Base-by-base conservation (phyloP, 2,888 invertebrate genomes). In the Strigamia crassipes region DNA sequence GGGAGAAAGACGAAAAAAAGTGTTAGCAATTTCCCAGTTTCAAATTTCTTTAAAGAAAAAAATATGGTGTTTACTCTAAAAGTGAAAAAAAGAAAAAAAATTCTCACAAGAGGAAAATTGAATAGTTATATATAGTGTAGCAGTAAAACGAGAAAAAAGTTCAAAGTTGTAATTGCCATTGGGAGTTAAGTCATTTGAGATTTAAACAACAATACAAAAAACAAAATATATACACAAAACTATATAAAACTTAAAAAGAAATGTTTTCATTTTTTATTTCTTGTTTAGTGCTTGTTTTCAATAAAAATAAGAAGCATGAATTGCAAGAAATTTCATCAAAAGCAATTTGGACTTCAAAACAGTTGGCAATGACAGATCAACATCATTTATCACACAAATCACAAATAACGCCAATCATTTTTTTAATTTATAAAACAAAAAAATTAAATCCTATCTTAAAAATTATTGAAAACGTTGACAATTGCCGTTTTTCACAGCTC, bases 291-390 rank as follows among this genome's bases (percentile, higher is more conserved):
- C 5, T 21, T 66, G 5, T 46, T n/a, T 46, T 46, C 46, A 73
- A 27, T 73, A 73, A 27, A 56, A 56, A 56, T 56, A 9, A 27
- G 8, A 13, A 73, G 73, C 73, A 27, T 73, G 73, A 73, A 73
- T 73, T 73, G 73, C 73, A 73, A 73, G 73, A 73, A 73, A 73
- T 73, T 56, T 73, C 73, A 31, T 73, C 73, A 73, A 73, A 73
- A 73, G 31, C 31, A 73, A 73, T 27, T 31, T 31, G 23, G 73
- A 56, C 73, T 73, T 73, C 13, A 73, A 73, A 73, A 73, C 73
- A 73, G 73, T 73, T 73, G 73, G 73, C 31, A 31, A 73, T 73
- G 73, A 73, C 73, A 73, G 73, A 31, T 23, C 27, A 13, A 73
- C 23, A 73, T 73, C 73, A 73, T 73, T 73, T 73, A 73, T 73